These are phyloP conservation scores for Nothocercus julius DNA, from an alignment of 2,113 vertebrate genomes.

Conservation along the genomic window DNA sequence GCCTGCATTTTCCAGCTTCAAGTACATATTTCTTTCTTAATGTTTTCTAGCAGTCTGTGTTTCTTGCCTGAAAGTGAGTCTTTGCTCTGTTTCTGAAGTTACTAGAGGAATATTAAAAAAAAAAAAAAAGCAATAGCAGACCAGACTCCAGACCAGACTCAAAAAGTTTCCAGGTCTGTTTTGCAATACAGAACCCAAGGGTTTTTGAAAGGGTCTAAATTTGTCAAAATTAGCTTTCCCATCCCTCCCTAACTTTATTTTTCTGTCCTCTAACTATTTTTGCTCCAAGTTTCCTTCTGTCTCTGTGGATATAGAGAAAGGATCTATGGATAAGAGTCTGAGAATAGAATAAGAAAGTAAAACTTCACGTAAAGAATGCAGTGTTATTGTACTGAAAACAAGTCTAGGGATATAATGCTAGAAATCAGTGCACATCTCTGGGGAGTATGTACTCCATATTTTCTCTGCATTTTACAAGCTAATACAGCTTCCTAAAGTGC, in stretches of 20 bases:
- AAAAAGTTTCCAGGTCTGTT: constrained; percentile 21
- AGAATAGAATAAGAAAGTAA: constrained; percentile 22
- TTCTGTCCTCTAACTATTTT: constrained; percentile 56
- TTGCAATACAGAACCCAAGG: constrained; percentile 29
- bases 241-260: constrained; percentile 34
- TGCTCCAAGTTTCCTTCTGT: constrained; percentile 5
- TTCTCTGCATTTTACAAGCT: background rate
- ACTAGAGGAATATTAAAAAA: background rate
- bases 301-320: constrained; percentile 3
- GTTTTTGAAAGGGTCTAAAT: constrained; percentile 40
- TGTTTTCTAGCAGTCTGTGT: background rate
- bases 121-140: background rate
- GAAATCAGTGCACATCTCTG: background rate
- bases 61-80: constrained; percentile 1
- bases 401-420: background rate
- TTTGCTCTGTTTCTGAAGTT: constrained; percentile 26
- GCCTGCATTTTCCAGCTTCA: background rate
- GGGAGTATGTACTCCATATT: background rate
- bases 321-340: constrained; percentile 20
- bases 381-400: background rate
- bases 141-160: background rate
- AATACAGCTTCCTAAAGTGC: background rate
- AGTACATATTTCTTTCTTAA: background rate
- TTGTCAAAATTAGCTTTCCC: constrained; percentile 50
- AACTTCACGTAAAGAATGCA: background rate